A percentile compares a stretch with the other conserved stretches of the same genome.
Evolutionary conservation across 2,113 vertebrate species (phyloP).

Genomic region (Naja naja): DNA sequence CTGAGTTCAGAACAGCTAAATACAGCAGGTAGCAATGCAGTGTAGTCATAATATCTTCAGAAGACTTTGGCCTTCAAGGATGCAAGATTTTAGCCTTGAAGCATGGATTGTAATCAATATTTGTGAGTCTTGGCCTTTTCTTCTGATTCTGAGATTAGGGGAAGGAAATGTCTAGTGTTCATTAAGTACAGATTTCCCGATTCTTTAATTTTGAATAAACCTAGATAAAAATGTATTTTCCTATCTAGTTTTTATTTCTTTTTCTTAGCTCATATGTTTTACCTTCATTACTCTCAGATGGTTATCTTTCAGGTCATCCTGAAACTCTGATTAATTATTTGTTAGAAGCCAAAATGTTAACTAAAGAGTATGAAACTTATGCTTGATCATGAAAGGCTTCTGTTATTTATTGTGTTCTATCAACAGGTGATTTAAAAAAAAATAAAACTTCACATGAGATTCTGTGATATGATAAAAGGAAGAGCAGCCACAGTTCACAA

Average conservation of each 20-base stretch:
- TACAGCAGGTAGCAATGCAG: neutral
- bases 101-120: neutral
- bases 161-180: neutral
- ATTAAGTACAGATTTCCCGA: neutral
- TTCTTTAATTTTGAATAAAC: neutral
- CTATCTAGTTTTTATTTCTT: neutral
- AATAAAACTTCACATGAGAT: neutral
- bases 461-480: neutral
- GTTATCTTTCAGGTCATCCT: neutral
- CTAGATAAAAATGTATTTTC: neutral
- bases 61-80: neutral
- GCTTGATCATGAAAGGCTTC: neutral
- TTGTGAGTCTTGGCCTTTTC: neutral
- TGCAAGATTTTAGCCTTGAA: neutral
- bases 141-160: neutral
- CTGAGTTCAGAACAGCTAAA: neutral
- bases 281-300: neutral
- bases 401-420: neutral
- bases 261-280: neutral
- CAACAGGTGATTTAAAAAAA: neutral
- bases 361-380: neutral
- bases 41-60: neutral
- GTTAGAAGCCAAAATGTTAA: neutral
- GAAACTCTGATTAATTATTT: neutral
- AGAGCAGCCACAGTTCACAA: neutral